Evolutionary conservation across 2,888 invertebrate species (phyloP).

Genomic region (Plebejus anna): DNA sequence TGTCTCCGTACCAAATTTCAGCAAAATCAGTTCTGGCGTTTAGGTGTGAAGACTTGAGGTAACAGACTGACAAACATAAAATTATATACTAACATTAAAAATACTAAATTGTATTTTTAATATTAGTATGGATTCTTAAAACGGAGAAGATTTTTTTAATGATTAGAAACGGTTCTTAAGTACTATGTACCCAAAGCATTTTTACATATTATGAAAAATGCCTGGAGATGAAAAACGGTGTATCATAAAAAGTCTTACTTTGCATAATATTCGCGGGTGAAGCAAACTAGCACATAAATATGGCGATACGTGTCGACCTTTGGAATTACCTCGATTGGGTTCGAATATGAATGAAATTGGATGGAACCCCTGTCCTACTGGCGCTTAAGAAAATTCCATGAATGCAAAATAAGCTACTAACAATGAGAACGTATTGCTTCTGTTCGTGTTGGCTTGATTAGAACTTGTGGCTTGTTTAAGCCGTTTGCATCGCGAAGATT

Average conservation of each 20-base stretch:
- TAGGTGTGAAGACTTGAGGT: too few relatives aligned
- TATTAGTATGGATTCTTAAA: too few relatives aligned
- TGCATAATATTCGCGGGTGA: constrained; percentile 12
- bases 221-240: neutral
- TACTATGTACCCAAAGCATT: too few relatives aligned
- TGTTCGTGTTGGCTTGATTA: constrained; percentile 66
- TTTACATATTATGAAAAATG: too few relatives aligned
- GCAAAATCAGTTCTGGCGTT: too few relatives aligned
- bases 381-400: constrained; percentile 75
- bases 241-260: neutral
- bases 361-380: constrained; percentile 60
- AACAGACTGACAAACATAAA: too few relatives aligned
- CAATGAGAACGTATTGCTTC: constrained; percentile 59
- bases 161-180: too few relatives aligned
- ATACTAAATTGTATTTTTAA: too few relatives aligned
- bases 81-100: too few relatives aligned
- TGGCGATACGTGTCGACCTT: constrained; percentile 52
- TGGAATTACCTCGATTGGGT: constrained; percentile 71
- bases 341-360: constrained; percentile 75
- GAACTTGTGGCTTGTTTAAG: constrained; percentile 47
- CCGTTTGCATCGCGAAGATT: constrained; percentile 14
- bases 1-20: too few relatives aligned
- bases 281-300: constrained; percentile 31
- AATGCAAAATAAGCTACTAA: constrained; percentile 73
- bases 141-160: too few relatives aligned